Evolutionary conservation across 2,888 invertebrate species (phyloP).

Genomic region (Coleophora flavipennella): DNA sequence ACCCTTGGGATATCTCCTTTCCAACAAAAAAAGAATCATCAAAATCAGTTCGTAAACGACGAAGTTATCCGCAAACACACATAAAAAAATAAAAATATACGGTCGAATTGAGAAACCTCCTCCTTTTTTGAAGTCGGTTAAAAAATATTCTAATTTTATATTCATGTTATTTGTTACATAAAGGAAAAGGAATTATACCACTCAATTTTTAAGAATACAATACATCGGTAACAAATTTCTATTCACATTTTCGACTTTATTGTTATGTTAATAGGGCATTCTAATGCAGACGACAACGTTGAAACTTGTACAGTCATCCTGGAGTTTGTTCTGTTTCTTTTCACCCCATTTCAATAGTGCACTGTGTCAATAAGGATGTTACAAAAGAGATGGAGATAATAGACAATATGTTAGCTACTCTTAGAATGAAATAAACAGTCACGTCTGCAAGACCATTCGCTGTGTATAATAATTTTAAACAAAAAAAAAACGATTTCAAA

Average conservation of each 20-base stretch:
- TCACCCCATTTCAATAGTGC: not conserved
- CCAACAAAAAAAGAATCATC: no score
- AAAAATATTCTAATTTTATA: no score
- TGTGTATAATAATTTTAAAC: no score
- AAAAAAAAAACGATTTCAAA: no score
- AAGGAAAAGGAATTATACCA: not conserved
- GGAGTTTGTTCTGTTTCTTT: not conserved
- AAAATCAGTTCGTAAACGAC: no score
- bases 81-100: no score
- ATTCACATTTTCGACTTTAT: slow-evolving; percentile 6
- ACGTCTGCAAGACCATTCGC: not conserved
- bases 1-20: no score
- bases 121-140: no score
- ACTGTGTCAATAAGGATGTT: slow-evolving; percentile 2
- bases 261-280: slow-evolving; percentile 11
- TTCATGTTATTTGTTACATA: no score
- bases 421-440: not conserved
- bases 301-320: slow-evolving; percentile 1
- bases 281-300: slow-evolving; percentile 3
- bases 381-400: not conserved
- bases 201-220: slow-evolving; percentile 5
- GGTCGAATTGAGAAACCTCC: no score
- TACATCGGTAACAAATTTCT: slow-evolving; percentile 7
- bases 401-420: not conserved
- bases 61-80: no score